Conservation (phyloP, 2,797 vertebrate genomes). For the Chaetodon trifasciatus region DNA sequence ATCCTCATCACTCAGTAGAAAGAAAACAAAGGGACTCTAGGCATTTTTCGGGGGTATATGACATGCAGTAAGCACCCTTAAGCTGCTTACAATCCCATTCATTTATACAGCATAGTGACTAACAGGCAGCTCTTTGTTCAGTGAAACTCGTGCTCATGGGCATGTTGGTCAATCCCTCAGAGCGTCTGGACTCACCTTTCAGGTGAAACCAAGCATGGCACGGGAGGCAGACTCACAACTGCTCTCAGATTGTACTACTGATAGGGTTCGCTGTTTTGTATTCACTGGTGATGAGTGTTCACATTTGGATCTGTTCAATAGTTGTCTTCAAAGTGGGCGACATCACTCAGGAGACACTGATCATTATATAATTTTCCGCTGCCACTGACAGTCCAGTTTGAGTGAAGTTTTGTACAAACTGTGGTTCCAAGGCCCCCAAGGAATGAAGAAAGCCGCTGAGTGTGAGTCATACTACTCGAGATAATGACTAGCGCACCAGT, state of each 20-base stretch:
- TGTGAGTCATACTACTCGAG: conserved; percentile 63
- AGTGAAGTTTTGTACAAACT: conserved; percentile 4
- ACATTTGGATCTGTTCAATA: background rate
- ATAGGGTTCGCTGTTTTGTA: conserved; percentile 51
- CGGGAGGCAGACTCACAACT: conserved; percentile 19
- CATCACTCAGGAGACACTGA: background rate
- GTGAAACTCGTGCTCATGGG: background rate
- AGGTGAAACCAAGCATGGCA: conserved; percentile 44
- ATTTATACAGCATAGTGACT: conserved; percentile 2
- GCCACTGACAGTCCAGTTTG: background rate
- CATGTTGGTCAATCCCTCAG: conserved; percentile 13
- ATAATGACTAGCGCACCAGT: conserved; percentile 31
- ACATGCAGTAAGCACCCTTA: background rate
- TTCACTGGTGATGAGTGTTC: background rate
- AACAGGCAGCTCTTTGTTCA: conserved; percentile 9
- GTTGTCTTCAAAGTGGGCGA: background rate
- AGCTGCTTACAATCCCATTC: background rate
- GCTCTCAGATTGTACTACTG: conserved; percentile 25
- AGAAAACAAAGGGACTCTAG: background rate
- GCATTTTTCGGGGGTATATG: background rate
- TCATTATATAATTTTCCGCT: background rate
- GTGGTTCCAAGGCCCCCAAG: conserved; percentile 14
- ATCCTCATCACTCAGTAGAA: background rate
- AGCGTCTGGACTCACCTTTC: conserved; percentile 22
- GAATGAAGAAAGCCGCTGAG: conserved; percentile 43